Conservation (phyloP, 2,888 invertebrate species). For the Noctua janthina region DNA sequence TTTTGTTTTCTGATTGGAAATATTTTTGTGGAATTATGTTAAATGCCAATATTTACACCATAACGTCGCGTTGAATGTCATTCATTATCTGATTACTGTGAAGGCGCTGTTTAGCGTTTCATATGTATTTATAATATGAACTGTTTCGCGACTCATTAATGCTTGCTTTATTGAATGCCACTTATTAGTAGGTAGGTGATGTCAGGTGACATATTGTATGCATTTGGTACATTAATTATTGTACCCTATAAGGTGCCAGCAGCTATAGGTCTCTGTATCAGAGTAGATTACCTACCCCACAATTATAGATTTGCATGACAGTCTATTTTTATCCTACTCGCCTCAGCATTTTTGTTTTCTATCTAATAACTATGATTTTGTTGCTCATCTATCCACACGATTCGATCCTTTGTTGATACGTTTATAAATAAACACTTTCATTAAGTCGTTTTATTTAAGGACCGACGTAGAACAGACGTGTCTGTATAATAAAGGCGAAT, state of each 20-base stretch:
- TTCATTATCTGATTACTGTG: conserved; percentile 25
- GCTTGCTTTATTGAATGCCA: conserved; percentile 12
- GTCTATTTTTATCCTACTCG: conserved; percentile 4
- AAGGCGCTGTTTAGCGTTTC: neutral
- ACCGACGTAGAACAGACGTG: neutral
- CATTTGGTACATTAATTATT: conserved; percentile 2
- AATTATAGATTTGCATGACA: neutral
- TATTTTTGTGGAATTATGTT: neutral
- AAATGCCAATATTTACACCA: conserved; percentile 11
- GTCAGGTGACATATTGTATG: conserved; percentile 9
- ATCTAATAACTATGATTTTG: neutral
- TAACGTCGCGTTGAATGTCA: neutral
- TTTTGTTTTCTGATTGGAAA: neutral
- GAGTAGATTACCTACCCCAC: neutral
- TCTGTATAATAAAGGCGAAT: neutral
- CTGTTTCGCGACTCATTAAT: conserved; percentile 9
- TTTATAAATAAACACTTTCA: too few relatives aligned
- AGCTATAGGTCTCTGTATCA: too few relatives aligned
- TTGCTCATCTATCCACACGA: conserved; percentile 8
- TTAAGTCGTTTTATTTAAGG: too few relatives aligned
- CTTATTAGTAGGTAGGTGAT: neutral
- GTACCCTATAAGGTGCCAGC: conserved; percentile 7
- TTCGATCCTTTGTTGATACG: neutral
- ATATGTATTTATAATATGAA: conserved; percentile 1
- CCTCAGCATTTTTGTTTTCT: neutral